These are phyloP conservation scores for Diorhabda carinulata DNA, from an alignment of 1,140 invertebrate genomes.

Conservation along the genomic window DNA sequence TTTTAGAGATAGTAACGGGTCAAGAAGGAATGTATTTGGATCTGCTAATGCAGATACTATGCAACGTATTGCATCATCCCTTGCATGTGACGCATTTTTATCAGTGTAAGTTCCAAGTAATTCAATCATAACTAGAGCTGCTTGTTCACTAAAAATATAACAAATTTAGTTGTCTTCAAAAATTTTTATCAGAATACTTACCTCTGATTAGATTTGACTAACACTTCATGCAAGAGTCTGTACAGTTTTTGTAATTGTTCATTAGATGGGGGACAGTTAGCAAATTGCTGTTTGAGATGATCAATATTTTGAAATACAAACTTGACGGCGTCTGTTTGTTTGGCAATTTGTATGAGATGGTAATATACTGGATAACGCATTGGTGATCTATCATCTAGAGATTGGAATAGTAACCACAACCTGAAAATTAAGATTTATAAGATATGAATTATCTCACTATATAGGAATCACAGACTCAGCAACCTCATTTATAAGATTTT, in stretches of 20 bases:
- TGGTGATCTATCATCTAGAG: slow-evolving; percentile 75
- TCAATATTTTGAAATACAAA: slow-evolving; percentile 77
- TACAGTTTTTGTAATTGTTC: slow-evolving; percentile 92
- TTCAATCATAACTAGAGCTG: slow-evolving; percentile 95
- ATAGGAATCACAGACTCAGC: no score
- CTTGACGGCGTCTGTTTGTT: slow-evolving; percentile 77
- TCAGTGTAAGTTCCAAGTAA: slow-evolving; percentile 92
- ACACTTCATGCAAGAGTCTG: slow-evolving; percentile 82
- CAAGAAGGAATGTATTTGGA: slow-evolving; percentile 90
- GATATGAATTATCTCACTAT: slow-evolving; percentile 1
- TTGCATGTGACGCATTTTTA: slow-evolving; percentile 92
- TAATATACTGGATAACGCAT: slow-evolving; percentile 91
- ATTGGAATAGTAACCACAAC: slow-evolving; percentile 85
- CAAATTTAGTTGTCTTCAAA: slow-evolving; percentile 6
- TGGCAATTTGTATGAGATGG: slow-evolving; percentile 82
- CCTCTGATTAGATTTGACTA: slow-evolving; percentile 69
- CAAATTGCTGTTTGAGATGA: slow-evolving; percentile 79
- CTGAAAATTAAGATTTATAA: slow-evolving; percentile 48
- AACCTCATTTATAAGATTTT: no score
- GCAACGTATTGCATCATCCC: slow-evolving; percentile 94
- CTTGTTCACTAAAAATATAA: slow-evolving; percentile 67
- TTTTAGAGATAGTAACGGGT: slow-evolving; percentile 88
- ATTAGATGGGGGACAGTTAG: slow-evolving; percentile 75
- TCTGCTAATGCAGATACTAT: slow-evolving; percentile 93
- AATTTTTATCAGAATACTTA: slow-evolving; percentile 36